Evolutionary conservation across 2,888 invertebrate species (phyloP), one percentile per base, ranked within the genome.

Genomic region (Thalpophila matura): DNA sequence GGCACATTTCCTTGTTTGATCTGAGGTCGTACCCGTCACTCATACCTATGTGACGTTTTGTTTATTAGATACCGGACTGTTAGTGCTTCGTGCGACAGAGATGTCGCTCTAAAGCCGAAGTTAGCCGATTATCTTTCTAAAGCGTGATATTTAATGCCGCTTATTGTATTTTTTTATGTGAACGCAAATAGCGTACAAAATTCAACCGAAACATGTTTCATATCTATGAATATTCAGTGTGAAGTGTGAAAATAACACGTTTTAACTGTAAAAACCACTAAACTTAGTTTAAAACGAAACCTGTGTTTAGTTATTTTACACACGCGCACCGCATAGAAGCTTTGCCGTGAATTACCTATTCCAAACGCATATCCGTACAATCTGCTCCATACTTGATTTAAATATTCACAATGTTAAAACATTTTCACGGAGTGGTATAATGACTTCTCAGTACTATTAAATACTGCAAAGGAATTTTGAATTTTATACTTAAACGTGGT

Each of bases 261-360:
- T 51, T 57, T 51, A 47, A 20, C 14, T n/a, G 18, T 49, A 49
- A 53, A 70, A 64, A 72, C 37, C 33, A 18, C 5, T 42, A 27
- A 61, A 59, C 29, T 57, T 16, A 50, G 60, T 45, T 56, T 53
- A 65, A 67, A 57, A 46, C 35, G 45, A 14, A 42, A 38, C 45
- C 16, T 4, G 35, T 53, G 65, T 57, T 79, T 66, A 66, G 64
- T 43, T 63, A 81, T 81, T 77, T 63, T 40, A 46, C 33, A 51
- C 77, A 77, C 77, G 79, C 54, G 56, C 51, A 35, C 33, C 26
- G 43, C 26, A 54, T 54, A 31, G 49, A 65, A 71, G 74, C 64
- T 58, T 64, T 64, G 26, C 45, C 59, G 42, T 65, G 60, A 71
- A 58, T 70, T 65, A n/a, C n/a, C n/a, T n/a, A 56, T 76, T 72